Evolutionary conservation across 53 echinoderm and acorn worm genomes (phyloP).

Genomic region (Echinometra lucunter): DNA sequence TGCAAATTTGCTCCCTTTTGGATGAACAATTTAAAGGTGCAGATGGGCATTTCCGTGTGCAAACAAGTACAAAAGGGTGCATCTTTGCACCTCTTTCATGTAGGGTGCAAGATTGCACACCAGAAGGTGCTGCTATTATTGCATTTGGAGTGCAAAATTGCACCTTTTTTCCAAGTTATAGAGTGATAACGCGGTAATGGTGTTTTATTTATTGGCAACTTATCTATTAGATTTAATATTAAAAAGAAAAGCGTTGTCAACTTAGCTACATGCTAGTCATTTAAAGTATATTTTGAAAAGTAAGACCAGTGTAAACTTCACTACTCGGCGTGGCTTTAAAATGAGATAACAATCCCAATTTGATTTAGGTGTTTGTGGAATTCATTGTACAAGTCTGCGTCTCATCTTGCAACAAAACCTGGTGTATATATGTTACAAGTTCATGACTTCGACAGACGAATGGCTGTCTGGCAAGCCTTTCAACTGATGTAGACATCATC

Average conservation of each 20-base stretch:
- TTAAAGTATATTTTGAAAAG: not conserved
- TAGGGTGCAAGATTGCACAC: no score
- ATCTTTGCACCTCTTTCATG: no score
- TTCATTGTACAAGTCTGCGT: not conserved
- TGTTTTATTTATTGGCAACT: no score
- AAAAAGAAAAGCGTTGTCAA: not conserved
- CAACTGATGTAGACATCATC: conserved; percentile 7
- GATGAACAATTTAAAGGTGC: no score
- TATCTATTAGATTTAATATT: no score
- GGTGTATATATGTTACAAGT: not conserved
- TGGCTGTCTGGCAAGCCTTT: not conserved
- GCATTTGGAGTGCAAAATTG: no score
- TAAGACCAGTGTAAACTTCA: not conserved
- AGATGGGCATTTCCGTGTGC: no score
- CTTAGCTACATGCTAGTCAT: not conserved
- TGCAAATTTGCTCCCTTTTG: no score
- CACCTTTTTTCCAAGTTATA: no score
- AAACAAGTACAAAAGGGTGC: no score
- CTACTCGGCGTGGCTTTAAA: not conserved
- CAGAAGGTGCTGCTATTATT: no score
- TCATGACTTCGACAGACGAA: not conserved
- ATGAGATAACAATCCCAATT: not conserved
- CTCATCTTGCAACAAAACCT: not conserved
- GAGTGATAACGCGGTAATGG: no score
- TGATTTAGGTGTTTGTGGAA: not conserved